Evolutionary conservation across 2,113 vertebrate genomes (phyloP).

Genomic region (Setophaga coronata): DNA sequence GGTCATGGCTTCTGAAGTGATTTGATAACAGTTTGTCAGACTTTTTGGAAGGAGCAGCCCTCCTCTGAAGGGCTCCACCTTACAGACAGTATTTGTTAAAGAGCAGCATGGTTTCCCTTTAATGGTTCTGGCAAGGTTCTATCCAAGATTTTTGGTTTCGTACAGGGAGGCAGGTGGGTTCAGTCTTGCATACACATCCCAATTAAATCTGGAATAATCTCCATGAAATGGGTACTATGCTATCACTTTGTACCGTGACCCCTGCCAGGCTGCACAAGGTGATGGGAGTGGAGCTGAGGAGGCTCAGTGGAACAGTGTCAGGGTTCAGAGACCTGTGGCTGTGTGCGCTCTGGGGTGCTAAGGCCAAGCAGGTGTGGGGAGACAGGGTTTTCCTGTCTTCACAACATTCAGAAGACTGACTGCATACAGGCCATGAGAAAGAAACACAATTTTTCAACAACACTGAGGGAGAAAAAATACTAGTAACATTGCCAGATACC

Average conservation of each 20-base stretch:
- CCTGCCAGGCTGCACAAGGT: neutral
- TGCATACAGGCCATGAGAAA: neutral
- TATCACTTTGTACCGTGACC: neutral
- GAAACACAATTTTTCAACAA: neutral
- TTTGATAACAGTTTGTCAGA: neutral
- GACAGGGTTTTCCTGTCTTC: neutral
- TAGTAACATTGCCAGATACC: neutral
- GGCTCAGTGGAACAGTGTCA: neutral
- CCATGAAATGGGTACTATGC: neutral
- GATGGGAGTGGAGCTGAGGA: neutral
- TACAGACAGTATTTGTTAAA: neutral
- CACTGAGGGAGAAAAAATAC: neutral
- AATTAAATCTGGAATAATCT: neutral
- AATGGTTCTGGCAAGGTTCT: neutral
- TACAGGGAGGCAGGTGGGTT: neutral
- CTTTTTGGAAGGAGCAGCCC: neutral
- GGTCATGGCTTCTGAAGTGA: neutral
- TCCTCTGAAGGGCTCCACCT: neutral
- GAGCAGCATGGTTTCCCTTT: neutral
- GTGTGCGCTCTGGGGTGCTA: neutral
- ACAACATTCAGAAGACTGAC: neutral
- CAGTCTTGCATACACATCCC: neutral
- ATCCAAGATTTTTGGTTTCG: neutral
- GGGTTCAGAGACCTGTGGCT: neutral
- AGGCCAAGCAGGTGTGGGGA: neutral